Conservation (phyloP, 1,140 invertebrate genomes). For the Bombus cullumanus region DNA sequence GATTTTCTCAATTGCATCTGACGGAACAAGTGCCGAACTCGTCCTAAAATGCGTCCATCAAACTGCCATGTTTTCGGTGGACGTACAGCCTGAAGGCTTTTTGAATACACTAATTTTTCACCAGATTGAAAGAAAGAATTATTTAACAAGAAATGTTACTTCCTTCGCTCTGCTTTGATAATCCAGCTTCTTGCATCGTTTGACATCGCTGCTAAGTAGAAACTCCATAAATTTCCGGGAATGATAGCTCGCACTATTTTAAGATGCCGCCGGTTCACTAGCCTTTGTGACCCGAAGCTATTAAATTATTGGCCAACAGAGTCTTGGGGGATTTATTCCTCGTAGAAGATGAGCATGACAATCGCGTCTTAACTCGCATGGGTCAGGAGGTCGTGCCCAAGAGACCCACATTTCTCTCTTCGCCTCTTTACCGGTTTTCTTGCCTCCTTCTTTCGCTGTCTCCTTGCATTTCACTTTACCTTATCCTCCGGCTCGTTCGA, state of each 20-base stretch:
- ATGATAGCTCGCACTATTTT: not conserved
- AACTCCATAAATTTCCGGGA: not conserved
- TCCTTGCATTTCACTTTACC: not conserved
- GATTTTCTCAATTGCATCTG: not conserved
- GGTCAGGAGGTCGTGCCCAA: conserved; percentile 61
- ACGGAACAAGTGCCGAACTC: not conserved
- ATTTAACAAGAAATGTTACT: too few relatives aligned
- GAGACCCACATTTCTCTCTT: conserved; percentile 54
- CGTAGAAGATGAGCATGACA: conserved; percentile 36
- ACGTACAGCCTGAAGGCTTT: too few relatives aligned
- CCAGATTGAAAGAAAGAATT: too few relatives aligned
- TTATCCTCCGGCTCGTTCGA: not conserved
- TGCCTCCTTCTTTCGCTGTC: not conserved
- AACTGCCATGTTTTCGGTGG: too few relatives aligned
- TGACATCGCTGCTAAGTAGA: not conserved
- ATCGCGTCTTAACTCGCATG: conserved; percentile 27
- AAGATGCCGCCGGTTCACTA: not conserved
- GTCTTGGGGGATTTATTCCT: conserved; percentile 42
- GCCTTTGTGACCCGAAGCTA: conserved; percentile 33
- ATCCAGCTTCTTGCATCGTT: too few relatives aligned
- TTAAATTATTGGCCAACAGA: conserved; percentile 53
- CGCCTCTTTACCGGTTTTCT: conserved; percentile 31
- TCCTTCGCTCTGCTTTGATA: too few relatives aligned
- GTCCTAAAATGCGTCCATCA: too few relatives aligned
- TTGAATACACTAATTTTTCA: too few relatives aligned